Percentiles rank a stretch among this genome's conserved stretches.
phyloP scores from a whole-genome alignment of 1,140 invertebrate species.

The Probaryconus sp. region DNA sequence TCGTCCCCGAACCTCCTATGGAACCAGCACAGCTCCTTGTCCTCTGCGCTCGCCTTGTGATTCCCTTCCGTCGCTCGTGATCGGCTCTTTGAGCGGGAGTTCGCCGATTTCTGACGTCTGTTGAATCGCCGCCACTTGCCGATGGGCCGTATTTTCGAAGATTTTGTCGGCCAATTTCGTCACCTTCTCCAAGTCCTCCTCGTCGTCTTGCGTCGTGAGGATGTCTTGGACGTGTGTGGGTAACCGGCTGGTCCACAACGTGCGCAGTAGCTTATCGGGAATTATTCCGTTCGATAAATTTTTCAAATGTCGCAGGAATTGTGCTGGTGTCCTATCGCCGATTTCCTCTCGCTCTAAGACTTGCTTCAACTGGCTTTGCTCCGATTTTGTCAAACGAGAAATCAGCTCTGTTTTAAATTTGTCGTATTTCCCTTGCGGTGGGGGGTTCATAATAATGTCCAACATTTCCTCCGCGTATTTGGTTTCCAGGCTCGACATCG shows the following conservation, averaged over 20 bases:
- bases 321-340: neutral
- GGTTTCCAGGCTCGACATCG: neutral
- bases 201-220: neutral
- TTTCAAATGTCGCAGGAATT: neutral
- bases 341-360: neutral
- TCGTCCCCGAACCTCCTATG: too few relatives aligned
- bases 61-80: too few relatives aligned
- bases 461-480: neutral
- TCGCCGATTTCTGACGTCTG: constrained; percentile 65
- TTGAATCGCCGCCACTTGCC: constrained; percentile 53
- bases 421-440: neutral
- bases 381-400: neutral
- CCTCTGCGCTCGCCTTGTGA: too few relatives aligned
- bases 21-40: too few relatives aligned
- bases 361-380: neutral
- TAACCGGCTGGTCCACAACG: neutral
- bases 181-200: constrained; percentile 42
- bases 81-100: too few relatives aligned
- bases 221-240: constrained; percentile 19
- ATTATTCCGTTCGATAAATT: neutral
- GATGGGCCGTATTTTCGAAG: constrained; percentile 55
- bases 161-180: constrained; percentile 73
- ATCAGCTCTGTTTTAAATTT: neutral
- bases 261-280: constrained; percentile 12
- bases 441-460: neutral